Conservation (phyloP, 2,797 vertebrate species). For the Emys orbicularis region DNA sequence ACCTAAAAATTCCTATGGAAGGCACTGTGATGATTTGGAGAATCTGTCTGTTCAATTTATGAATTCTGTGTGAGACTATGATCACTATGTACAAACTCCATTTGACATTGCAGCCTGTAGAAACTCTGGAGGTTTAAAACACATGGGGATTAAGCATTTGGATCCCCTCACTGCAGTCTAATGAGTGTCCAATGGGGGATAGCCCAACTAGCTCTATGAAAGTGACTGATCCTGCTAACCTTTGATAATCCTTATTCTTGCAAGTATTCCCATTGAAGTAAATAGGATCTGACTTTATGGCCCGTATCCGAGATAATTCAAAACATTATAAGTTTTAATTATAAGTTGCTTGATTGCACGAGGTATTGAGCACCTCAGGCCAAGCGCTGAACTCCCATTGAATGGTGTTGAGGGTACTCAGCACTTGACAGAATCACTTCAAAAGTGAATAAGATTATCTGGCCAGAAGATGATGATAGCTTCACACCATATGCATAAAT, state of each 20-base stretch:
- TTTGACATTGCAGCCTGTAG: no score
- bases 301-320: neutral
- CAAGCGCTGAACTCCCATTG: neutral
- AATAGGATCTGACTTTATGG: neutral
- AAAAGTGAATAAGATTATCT: neutral
- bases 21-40: no score
- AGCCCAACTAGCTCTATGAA: neutral
- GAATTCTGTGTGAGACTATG: no score
- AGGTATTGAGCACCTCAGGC: neutral
- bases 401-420: neutral
- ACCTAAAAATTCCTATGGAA: no score
- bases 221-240: neutral
- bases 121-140: neutral
- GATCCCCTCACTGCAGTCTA: neutral
- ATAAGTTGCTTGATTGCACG: neutral
- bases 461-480: fast-evolving
- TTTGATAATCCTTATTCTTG: neutral
- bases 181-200: neutral
- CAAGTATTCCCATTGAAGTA: neutral
- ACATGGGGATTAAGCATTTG: neutral
- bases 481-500: neutral
- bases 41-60: no score
- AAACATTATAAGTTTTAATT: neutral
- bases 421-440: neutral
- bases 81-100: no score